Evolutionary conservation across 2,113 vertebrate genomes (phyloP).

Genomic region (Dromas ardeola): DNA sequence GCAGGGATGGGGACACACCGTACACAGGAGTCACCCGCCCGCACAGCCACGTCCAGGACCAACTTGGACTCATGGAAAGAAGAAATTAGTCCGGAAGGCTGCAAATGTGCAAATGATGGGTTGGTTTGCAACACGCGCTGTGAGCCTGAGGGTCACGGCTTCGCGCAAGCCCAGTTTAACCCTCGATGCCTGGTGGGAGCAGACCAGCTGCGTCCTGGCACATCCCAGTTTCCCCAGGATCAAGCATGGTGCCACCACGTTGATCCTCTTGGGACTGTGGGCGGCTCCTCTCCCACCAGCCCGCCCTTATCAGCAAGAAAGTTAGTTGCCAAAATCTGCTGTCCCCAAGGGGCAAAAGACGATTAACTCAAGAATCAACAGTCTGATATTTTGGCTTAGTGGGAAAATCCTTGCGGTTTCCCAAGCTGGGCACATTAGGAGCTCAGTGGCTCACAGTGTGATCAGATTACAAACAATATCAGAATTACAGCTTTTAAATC

Average conservation of each 20-base stretch:
- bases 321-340: not conserved
- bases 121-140: not conserved
- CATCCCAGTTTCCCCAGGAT: not conserved
- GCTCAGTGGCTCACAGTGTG: not conserved
- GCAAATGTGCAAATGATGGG: accelerated
- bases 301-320: not conserved
- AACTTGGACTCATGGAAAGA: accelerated
- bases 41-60: not conserved
- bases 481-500: constrained; percentile 61
- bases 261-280: not conserved
- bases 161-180: accelerated
- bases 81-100: accelerated
- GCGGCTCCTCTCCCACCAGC: not conserved
- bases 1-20: not conserved
- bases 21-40: accelerated
- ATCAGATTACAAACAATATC: constrained; percentile 67
- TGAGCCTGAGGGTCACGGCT: not conserved
- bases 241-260: accelerated
- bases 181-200: accelerated
- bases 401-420: constrained; percentile 25
- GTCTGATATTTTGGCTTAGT: constrained; percentile 36
- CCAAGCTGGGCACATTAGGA: constrained; percentile 40
- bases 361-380: not conserved
- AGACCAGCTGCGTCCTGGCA: not conserved
- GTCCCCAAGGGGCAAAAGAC: not conserved